phyloP scores from a whole-genome alignment of 1,140 invertebrate genomes.

The Heliconius hewitsoni region DNA sequence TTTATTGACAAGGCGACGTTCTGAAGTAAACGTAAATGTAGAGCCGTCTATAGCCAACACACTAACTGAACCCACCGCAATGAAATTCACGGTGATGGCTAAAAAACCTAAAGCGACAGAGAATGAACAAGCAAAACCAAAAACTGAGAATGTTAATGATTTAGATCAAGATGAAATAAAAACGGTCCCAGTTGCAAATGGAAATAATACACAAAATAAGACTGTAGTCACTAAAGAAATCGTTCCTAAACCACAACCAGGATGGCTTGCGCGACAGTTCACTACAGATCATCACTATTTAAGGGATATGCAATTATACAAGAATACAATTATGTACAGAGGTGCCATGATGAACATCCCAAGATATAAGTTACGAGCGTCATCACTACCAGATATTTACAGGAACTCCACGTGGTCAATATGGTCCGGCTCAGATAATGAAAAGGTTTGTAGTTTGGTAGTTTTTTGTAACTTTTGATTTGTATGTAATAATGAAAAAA shows the following conservation, averaged over 20 bases:
- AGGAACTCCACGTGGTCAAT: constrained; percentile 92
- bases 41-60: constrained; percentile 38
- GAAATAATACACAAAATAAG: constrained; percentile 34
- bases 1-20: constrained; percentile 53
- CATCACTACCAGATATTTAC: constrained; percentile 93
- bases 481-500: not conserved
- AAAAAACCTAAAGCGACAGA: constrained; percentile 52
- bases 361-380: constrained; percentile 90
- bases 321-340: constrained; percentile 84
- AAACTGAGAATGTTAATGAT: constrained; percentile 18
- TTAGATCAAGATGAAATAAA: constrained; percentile 30
- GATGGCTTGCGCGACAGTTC: constrained; percentile 58
- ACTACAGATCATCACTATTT: constrained; percentile 83
- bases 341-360: constrained; percentile 72
- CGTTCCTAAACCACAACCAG: constrained; percentile 30
- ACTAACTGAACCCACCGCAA: constrained; percentile 45
- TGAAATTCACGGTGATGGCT: constrained; percentile 57
- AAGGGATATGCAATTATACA: constrained; percentile 86
- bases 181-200: constrained; percentile 4
- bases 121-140: constrained; percentile 27
- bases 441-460: constrained; percentile 55
- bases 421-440: constrained; percentile 84
- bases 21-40: constrained; percentile 56
- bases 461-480: not conserved
- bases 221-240: constrained; percentile 15